phyloP scores from a whole-genome alignment of 2,113 vertebrate genomes.

The Myodes glareolus region DNA sequence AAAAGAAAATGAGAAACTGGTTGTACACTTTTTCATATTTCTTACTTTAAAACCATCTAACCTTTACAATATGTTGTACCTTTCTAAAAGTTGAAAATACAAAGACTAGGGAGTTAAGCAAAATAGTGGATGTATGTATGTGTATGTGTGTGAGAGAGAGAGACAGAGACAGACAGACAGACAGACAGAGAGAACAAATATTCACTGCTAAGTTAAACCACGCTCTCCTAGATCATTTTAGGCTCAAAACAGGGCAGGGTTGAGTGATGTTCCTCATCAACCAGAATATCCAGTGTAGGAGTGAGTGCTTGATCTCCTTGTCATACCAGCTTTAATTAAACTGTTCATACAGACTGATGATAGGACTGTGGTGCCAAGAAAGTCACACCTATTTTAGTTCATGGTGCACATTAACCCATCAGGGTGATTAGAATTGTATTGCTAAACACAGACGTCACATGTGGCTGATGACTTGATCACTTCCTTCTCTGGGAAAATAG shows the following conservation, averaged over 20 bases:
- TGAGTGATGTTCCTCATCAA: constrained; percentile 33
- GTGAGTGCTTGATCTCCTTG: background rate
- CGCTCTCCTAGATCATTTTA: background rate
- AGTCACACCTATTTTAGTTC: constrained; percentile 6
- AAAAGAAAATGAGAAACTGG: background rate
- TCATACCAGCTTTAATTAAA: background rate
- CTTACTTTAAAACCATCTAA: background rate
- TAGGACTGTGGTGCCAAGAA: constrained; percentile 8
- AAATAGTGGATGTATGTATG: too few species aligned
- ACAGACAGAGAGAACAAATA: background rate
- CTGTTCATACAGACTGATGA: background rate
- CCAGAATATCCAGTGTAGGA: constrained; percentile 26
- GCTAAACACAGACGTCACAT: background rate
- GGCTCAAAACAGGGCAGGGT: background rate
- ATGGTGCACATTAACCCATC: background rate
- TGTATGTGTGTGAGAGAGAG: too few species aligned
- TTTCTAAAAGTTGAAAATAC: background rate
- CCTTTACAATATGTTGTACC: background rate
- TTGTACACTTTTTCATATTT: background rate
- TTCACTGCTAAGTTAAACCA: background rate
- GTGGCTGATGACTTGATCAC: background rate
- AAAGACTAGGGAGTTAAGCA: background rate
- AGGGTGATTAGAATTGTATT: constrained; percentile 17
- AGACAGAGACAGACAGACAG: too few species aligned
- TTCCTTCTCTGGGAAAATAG: background rate